Evolutionary conservation across 2,797 vertebrate species (phyloP), one percentile per base, ranked within the genome.

Genomic region (Glyptemys insculpta): DNA sequence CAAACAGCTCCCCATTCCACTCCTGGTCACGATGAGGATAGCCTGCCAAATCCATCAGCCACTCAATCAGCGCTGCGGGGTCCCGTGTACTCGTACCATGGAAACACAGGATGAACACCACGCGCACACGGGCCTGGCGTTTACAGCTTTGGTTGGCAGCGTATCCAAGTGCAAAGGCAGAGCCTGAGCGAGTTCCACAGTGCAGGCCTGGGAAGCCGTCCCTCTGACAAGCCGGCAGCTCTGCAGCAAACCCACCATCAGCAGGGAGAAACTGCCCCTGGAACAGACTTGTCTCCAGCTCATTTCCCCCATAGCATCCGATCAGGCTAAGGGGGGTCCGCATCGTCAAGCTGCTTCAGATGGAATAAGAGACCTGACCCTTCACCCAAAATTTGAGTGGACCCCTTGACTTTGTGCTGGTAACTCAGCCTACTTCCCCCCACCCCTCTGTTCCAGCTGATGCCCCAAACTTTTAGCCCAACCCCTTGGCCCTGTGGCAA

Each of bases 401-500:
- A 34, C 31, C 31, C 14, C 59, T 62, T 34, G 59, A 62, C 59
- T 57, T 11, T 16, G 31, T 62, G 59, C 59, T 34, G 31, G 59
- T 3, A 15, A 19, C 34, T 65, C 62, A n/a, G 7, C 31, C 29
- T 15, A 12, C 27, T 29, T 29, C 27, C 27, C 62, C 52, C 8
- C 52, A 87, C 9, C 9, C 12, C 34, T 50, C 18, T 57, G 62
- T 53, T 41, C 50, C 74, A 78, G 23, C 8, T 47, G 4, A 65
- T 2, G 6, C 44, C 92, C 54, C 85, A 53, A 14, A 59, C 34
- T 34, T 79, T 0, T 1, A 41, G 88, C n/a, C 83, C 53, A 34
- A 12, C 5, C 10, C 25, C 50, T 87, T 0, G 0, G 62, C 16
- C 62, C 62, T 65, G 62, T 14, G 8, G 0, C 83, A 2, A 68